These are phyloP conservation scores for Oncopeltus fasciatus DNA, from an alignment of 1,140 invertebrate genomes.

Conservation along the genomic window DNA sequence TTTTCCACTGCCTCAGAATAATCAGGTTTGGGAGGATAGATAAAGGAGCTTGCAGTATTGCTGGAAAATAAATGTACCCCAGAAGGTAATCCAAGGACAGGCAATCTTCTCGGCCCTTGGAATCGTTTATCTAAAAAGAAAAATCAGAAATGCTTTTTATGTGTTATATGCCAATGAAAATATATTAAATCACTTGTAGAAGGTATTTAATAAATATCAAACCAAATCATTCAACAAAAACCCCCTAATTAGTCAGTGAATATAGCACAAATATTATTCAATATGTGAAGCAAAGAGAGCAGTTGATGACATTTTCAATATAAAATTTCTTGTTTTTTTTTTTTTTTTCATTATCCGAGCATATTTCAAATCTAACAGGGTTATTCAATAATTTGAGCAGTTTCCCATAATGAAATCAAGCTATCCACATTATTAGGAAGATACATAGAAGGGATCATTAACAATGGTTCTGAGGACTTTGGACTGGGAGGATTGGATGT, in stretches of 20 bases:
- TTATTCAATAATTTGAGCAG: no score
- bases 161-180: neutral
- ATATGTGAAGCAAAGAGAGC: neutral
- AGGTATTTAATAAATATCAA: neutral
- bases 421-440: no score
- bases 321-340: no score
- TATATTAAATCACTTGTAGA: neutral
- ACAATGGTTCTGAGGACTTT: no score
- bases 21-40: constrained; percentile 18
- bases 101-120: constrained; percentile 18
- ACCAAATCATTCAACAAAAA: neutral
- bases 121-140: constrained; percentile 21
- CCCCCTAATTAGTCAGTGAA: neutral
- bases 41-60: constrained; percentile 20
- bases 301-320: neutral
- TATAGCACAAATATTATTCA: neutral
- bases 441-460: no score
- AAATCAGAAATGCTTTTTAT: neutral
- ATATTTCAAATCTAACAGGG: no score
- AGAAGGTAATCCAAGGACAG: constrained; percentile 21
- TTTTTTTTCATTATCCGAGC: no score
- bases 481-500: no score
- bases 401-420: no score
- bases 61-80: constrained; percentile 23
- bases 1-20: constrained; percentile 19